Evolutionary conservation across 2,888 invertebrate species (phyloP), one percentile per base, ranked within the genome.

Genomic region (Zhuqinia jingwanae): DNA sequence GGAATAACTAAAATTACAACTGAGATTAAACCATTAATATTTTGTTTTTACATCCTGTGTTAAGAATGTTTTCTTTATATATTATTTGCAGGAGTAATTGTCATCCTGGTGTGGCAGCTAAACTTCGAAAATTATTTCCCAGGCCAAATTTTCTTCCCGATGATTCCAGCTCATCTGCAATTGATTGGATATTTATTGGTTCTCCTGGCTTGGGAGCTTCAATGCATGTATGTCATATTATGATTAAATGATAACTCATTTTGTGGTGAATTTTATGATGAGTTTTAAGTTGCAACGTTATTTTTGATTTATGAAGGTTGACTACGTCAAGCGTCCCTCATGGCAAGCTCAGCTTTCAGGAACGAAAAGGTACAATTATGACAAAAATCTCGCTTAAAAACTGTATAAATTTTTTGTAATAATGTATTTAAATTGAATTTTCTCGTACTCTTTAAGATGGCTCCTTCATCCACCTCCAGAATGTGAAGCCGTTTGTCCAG

Each of bases 341-440:
- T 98, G 98, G 98, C 98, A 98, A 93, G 97, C 97, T 1, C 97
- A 98, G 93, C 94, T 98, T 17, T 94, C 94, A 90, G 98, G 98
- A 0, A 95, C 95, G 91, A 98, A 98, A 93, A 95, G 94, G 13
- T 82, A 47, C 0, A n/a, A n/a, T n/a, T n/a, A n/a, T n/a, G n/a
- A n/a, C n/a, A n/a, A n/a, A n/a, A n/a, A n/a, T n/a, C n/a, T n/a
- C n/a, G n/a, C n/a, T n/a, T n/a, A n/a, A n/a, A n/a, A n/a, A n/a
- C n/a, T n/a, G n/a, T n/a, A n/a, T n/a, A n/a, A n/a, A n/a, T n/a
- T n/a, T n/a, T n/a, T n/a, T n/a, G n/a, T n/a, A n/a, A n/a, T n/a
- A n/a, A n/a, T n/a, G n/a, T n/a, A n/a, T n/a, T n/a, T n/a, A n/a
- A n/a, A n/a, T n/a, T n/a, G n/a, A n/a, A n/a, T n/a, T n/a, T n/a